Base-by-base conservation (phyloP, 2,888 invertebrate species). In the Watsonalla binaria region DNA sequence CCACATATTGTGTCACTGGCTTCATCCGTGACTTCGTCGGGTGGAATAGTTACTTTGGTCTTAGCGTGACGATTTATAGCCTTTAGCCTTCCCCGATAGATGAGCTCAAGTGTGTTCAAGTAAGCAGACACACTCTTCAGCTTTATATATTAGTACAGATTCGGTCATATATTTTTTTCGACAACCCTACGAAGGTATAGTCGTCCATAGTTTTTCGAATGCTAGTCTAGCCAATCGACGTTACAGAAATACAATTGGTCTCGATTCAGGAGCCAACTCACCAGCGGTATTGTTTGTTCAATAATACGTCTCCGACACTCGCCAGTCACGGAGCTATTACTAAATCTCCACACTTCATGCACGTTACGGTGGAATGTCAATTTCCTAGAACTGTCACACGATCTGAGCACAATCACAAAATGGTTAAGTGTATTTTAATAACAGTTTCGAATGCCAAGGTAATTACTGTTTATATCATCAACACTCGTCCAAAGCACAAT, bases 351-450 rank as follows among this genome's bases (percentile, higher is more conserved):
- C 49, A 13, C 4, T 37, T 39, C 14, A 39, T 14, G 37, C 13
- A 11, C 15, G 6, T 49, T 8, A 9, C 37, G 37, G 9, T 8
- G 50, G 47, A 54, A 62, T 55, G 51, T 53, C 51, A 53, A 59
- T 54, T 55, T 56, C 66, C 63, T 66, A 59, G 64, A 63, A 65
- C 63, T 65, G 68, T 67, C 72, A 65, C 62, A 57, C 51, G 58
- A 53, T 56, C 54, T 52, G 65, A 56, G 58, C 61, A 59, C 55
- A 55, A 58, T 65, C 72, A 72, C 55, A 68, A 57, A 62, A 78
- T 73, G 72, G 79, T 83, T 90, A 90, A 90, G 86, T 82, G 83
- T 68, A 84, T 88, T 90, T 90, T 90, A 90, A 90, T 90, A 90
- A 86, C 88, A 79, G 83, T 86, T 82, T 82, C 68, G 78, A 76